Evolutionary conservation across 2,797 vertebrate species (phyloP), one percentile per base, ranked within the genome.

Genomic region (Cephalopachus bancanus): DNA sequence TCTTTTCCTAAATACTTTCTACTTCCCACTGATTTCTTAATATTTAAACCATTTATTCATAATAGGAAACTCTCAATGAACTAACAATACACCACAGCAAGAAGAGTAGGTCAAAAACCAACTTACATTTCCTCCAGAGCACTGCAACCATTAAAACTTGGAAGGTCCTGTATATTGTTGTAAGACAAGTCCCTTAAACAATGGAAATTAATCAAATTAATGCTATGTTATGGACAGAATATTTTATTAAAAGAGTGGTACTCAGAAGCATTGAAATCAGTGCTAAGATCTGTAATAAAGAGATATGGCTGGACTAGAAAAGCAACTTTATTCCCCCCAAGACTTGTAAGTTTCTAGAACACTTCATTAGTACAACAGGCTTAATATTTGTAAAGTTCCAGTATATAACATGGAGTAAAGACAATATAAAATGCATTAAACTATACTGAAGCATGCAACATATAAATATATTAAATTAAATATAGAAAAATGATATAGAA

Each of bases 41-140:
- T 37, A 67, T 28, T 71, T 49, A 81, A 75, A 33, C 3, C 37
- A 72, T 67, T 81, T 71, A 93, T n/a, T 83, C 55, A 86, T 75
- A 67, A 84, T 26, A 84, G 19, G 19, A 93, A 80, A 72, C 30
- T 28, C 30, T 83, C 15, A 33, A 37, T 15, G 16, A 94, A 79
- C 20, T 69, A 60, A 92, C 20, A 84, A 65, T 33, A 92, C 4
- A 87, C 37, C 24, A 83, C 1, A 79, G 24, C 22, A 84, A 80
- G 79, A 53, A 0, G 2, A 33, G 0, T 55, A 88, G 89, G 22
- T 20, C 37, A 86, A 71, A 95, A 91, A 96, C 78, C 91, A 97
- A 99, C 99, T 99, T 98, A 99, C 99, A 99, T 99, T 98, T 99
- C 99, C 98, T 99, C 99, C 96, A 99, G 98, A 67, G 98, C 98